Evolutionary conservation across 2,113 vertebrate genomes (phyloP), one percentile per base, ranked within the genome.

Genomic region (Hymenochirus boettgeri): DNA sequence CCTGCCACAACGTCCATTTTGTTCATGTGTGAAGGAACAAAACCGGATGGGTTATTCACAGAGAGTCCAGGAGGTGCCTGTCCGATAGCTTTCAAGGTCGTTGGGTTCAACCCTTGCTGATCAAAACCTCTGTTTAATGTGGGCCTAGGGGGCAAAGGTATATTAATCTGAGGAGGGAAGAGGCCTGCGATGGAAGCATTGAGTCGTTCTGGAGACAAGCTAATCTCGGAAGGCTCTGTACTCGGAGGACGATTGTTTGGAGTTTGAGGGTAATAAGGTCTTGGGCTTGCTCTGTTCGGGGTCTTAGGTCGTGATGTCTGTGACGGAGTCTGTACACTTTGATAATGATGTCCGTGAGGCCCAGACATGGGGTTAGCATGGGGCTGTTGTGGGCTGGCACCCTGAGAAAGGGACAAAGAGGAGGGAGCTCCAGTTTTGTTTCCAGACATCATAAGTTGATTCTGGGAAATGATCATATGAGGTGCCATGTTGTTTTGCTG

Each of bases 121-220:
- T 99, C 96, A 87, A 99, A 97, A 24, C 93, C 95, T 74, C 95
- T 85, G 56, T 88, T 96, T 72, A 95, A 81, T 77, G 85, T 95
- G 59, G 92, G 90, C 75, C 95, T 86, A 5, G 95, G 96, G 78
- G 95, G 96, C 71, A 97, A 83, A 75, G 94, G 95, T 85, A 99
- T 98, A 91, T 99, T 99, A 70, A 99, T 99, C 70, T 97, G 97
- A 26, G 96, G 96, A 71, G 96, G 96, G 62, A 99, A 99, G 13
- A 99, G 88, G 42, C 96, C 96, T 71, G 96, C 96, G 75, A 98
- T 98, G 23, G 96, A 99, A 51, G 96, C 96, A 66, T 99, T 99
- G 57, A 99, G 86, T 75, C 96, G 90, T 81, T 99, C 96, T 47
- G 96, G 96, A 66, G 96, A 99, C 45, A 99, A 84, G 77, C 92